Evolutionary conservation across 2,113 vertebrate genomes (phyloP), one percentile per base, ranked within the genome.

Genomic region (Apistogramma diplotaenia): DNA sequence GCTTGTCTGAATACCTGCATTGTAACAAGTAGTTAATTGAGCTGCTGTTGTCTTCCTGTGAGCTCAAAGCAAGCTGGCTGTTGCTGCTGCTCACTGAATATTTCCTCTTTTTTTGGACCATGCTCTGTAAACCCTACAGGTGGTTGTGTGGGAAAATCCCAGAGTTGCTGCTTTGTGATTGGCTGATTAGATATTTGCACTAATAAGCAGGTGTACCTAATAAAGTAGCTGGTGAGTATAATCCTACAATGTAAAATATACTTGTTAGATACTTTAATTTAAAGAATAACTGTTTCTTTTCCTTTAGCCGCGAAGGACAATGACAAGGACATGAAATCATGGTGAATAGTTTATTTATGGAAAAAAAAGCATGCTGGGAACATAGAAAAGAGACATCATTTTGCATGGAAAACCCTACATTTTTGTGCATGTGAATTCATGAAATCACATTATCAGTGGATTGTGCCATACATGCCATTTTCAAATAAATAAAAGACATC

Each of bases 291-390:
- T 78, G 12, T 88, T 81, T 87, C 71, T 82, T 86, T 87, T 85
- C 81, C 88, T 87, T 78, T 82, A 91, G 89, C 84, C 7, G 51
- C 61, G 46, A 85, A 82, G 89, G 61, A 80, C 87, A 90, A 12
- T 86, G 85, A 56, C 82, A 89, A 77, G 85, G 61, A 88, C 79
- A 85, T 89, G 58, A 62, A 84, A 73, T 82, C 55, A 92, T 85
- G 87, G 92, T 93, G 90, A 92, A 86, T 85, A 87, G 80, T 46
- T 87, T 84, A 57, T 84, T 87, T 40, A 31, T 86, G 72, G 81
- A 53, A 43, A 55, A 43, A 55, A 51, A 84, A 86, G 85, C 89
- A 94, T 93, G 91, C 54, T 82, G 71, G 31, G 49, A 82, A 78
- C 23, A 56, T 53, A 71, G 35, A 86, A 61, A 65, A 35, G 6